A percentile compares a stretch with the other conserved stretches of the same genome.
These are phyloP conservation scores for Himalopsyche kuldschensis DNA, from an alignment of 2,888 invertebrate species.

Conservation along the genomic window DNA sequence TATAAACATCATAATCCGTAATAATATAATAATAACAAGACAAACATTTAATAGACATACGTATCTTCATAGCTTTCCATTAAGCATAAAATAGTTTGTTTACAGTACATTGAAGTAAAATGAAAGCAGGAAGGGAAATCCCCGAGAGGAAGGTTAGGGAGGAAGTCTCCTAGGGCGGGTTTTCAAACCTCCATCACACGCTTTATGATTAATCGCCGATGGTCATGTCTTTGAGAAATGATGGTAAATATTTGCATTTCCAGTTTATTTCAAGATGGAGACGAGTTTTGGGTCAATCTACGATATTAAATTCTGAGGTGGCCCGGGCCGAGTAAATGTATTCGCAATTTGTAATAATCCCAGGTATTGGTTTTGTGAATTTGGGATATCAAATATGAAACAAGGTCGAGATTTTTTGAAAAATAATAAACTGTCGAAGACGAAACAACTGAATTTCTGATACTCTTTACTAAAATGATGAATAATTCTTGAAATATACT, in stretches of 20 bases:
- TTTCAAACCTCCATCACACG: neutral
- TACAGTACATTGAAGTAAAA: neutral
- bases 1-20: too few species aligned
- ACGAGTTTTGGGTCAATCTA: neutral
- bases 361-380: too few species aligned
- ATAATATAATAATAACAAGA: neutral
- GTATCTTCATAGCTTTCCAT: neutral
- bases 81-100: neutral
- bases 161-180: neutral
- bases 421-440: too few species aligned
- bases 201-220: neutral
- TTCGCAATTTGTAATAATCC: too few species aligned
- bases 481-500: too few species aligned
- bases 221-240: slow-evolving; percentile 1
- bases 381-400: too few species aligned
- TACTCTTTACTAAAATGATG: too few species aligned
- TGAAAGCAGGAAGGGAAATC: neutral
- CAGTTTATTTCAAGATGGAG: neutral
- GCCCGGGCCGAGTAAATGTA: too few species aligned
- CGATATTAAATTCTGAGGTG: neutral
- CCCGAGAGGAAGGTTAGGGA: neutral
- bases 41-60: neutral
- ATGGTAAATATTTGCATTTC: slow-evolving; percentile 1
- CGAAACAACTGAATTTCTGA: too few species aligned
- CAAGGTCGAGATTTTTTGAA: too few species aligned